Conservation (phyloP, 2,113 vertebrate genomes). For the Eurypyga helias region DNA sequence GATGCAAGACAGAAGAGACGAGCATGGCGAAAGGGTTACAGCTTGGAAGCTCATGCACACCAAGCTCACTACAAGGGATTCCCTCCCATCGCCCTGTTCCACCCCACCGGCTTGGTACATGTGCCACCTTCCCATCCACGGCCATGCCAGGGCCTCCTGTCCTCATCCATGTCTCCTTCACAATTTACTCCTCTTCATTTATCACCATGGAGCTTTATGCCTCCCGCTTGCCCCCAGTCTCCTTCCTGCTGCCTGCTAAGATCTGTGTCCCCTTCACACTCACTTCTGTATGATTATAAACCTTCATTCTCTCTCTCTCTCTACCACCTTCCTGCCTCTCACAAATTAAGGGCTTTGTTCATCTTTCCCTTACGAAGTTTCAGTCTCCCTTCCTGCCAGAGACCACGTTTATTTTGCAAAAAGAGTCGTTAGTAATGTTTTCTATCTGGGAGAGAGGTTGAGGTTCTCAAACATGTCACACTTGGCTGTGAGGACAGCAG, state of each 20-base stretch:
- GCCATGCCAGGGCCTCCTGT: not conserved
- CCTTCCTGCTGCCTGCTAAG: not conserved
- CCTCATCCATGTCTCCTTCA: not conserved
- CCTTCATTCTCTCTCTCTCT: not conserved
- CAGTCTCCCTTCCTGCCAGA: not conserved
- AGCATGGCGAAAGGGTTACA: not conserved
- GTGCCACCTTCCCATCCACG: not conserved
- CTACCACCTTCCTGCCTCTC: not conserved
- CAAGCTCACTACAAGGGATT: not conserved
- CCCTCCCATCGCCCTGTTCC: not conserved
- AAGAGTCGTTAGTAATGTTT: not conserved
- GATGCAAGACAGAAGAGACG: not conserved
- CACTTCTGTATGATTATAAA: not conserved
- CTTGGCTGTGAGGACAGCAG: not conserved
- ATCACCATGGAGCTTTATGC: not conserved
- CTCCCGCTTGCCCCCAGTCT: not conserved
- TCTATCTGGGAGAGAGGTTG: not conserved
- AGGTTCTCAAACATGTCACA: not conserved
- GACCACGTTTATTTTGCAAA: not conserved
- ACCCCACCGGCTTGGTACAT: fast-evolving
- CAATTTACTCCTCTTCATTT: not conserved
- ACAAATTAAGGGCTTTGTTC: not conserved
- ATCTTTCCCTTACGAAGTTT: not conserved
- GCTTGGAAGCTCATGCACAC: not conserved
- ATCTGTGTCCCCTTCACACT: not conserved